A percentile compares a stretch with the other conserved stretches of the same genome.
phyloP scores from a whole-genome alignment of 2,888 invertebrate genomes.

The Oeneis ivallda region DNA sequence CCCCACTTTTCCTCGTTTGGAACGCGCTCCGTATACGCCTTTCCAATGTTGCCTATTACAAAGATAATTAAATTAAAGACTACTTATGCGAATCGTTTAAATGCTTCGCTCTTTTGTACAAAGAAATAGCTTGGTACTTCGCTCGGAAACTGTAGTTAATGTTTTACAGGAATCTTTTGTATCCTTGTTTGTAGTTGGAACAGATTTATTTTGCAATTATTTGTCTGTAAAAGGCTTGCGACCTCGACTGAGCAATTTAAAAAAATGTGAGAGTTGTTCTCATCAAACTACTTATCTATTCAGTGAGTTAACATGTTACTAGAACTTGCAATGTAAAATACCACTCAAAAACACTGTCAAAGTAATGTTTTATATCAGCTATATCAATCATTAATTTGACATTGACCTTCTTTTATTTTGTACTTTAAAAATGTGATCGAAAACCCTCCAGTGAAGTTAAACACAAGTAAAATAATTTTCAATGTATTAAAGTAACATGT shows the following conservation, averaged over 20 bases:
- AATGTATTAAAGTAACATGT: not conserved
- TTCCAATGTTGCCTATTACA: constrained; percentile 49
- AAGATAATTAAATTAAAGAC: constrained; percentile 58
- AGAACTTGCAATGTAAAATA: too few relatives aligned
- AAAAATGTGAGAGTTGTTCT: not conserved
- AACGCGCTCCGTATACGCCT: constrained; percentile 48
- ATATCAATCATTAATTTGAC: not conserved
- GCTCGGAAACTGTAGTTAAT: constrained; percentile 18
- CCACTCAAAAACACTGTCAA: too few relatives aligned
- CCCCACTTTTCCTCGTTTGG: constrained; percentile 44
- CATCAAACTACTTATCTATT: not conserved
- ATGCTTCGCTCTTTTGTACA: constrained; percentile 29
- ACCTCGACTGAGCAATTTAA: not conserved
- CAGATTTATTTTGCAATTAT: constrained; percentile 4
- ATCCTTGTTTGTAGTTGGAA: constrained; percentile 12
- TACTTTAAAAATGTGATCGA: too few relatives aligned
- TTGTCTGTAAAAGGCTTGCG: not conserved
- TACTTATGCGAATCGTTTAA: constrained; percentile 43
- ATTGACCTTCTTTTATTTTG: not conserved
- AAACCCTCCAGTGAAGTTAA: too few relatives aligned
- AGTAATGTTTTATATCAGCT: too few relatives aligned
- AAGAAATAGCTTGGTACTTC: constrained; percentile 17
- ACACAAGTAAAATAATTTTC: too few relatives aligned
- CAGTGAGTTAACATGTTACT: too few relatives aligned
- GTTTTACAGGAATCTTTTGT: constrained; percentile 18